Base-by-base conservation (phyloP, 2,888 invertebrate species). In the Fissipunctia ypsillon region DNA sequence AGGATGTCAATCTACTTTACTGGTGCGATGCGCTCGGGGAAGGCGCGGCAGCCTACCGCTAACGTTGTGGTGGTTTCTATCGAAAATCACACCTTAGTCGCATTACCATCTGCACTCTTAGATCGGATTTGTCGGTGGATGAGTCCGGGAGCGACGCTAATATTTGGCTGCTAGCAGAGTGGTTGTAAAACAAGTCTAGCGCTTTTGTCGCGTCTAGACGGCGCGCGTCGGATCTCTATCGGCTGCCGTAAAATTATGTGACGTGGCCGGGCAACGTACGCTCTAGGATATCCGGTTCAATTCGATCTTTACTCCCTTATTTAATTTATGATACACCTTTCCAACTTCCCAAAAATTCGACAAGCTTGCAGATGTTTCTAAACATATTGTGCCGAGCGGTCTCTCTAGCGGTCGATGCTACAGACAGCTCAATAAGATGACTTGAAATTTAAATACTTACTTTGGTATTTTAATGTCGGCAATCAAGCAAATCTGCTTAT, bases 171-270 rank as follows among this genome's bases (percentile, higher is more conserved):
- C 80, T 80, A 82, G 85, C 81, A 80, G 88, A 91, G 88, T 84
- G 81, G 94, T 95, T 90, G 93, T 88, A 86, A 86, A 90, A 95
- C 94, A 80, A 91, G 94, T 96, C 93, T 94, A 91, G 93, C 87
- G 87, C 88, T 88, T 87, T 87, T 86, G 94, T 96, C 91, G 95
- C 86, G 96, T 96, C 96, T 96, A 96, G 96, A 96, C 96, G 93
- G 90, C 80, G 91, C 90, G 91, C 91, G 91, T 89, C 90, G 93
- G 93, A 91, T 94, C 92, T 88, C 94, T 94, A 95, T 94, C 95
- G 93, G 92, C 89, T 90, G 90, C 91, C 88, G 93, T 93, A 93
- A 95, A 95, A 95, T 96, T 95, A 95, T 95, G 94, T 94, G 94
- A 94, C 91, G 91, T 89, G 90, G 90, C 90, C 88, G 90, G 87